A percentile compares a stretch with the other conserved stretches of the same genome.
Evolutionary conservation across 2,113 vertebrate species (phyloP).

Genomic region (Leiothrix lutea): DNA sequence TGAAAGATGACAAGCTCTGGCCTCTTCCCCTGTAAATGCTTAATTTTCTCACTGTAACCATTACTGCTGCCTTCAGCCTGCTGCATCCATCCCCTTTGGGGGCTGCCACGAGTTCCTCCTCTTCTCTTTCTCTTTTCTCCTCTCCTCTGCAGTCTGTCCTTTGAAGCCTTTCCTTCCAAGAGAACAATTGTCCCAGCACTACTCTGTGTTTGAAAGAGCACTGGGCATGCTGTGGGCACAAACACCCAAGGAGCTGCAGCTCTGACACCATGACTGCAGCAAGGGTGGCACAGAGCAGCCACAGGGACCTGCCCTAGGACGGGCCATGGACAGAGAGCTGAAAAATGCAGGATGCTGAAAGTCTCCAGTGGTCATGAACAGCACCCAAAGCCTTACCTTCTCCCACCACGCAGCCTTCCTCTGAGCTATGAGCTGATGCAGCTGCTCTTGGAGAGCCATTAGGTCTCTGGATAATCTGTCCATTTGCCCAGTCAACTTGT

Average conservation of each 20-base stretch:
- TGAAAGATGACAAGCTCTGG: neutral
- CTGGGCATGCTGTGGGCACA: neutral
- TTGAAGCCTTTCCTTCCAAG: neutral
- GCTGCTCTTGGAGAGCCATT: neutral
- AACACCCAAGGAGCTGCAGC: neutral
- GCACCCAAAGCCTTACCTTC: slow-evolving; percentile 45
- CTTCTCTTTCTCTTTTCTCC: neutral
- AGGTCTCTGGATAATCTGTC: slow-evolving; percentile 35
- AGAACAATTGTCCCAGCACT: neutral
- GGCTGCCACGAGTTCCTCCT: neutral
- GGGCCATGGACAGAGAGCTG: fast-evolving
- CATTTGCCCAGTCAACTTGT: neutral
- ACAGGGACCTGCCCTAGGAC: neutral
- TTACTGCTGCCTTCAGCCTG: neutral
- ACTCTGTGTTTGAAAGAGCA: neutral
- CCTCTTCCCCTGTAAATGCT: neutral
- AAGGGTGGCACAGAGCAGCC: neutral
- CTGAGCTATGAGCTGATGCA: neutral
- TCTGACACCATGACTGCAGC: neutral
- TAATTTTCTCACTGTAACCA: neutral
- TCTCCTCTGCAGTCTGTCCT: neutral
- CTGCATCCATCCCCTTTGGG: neutral
- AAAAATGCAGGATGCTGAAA: neutral
- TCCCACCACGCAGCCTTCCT: slow-evolving; percentile 22
- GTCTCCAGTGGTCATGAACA: neutral